Evolutionary conservation across 2,888 invertebrate species (phyloP).

Genomic region (Macrosiphum euphorbiae): DNA sequence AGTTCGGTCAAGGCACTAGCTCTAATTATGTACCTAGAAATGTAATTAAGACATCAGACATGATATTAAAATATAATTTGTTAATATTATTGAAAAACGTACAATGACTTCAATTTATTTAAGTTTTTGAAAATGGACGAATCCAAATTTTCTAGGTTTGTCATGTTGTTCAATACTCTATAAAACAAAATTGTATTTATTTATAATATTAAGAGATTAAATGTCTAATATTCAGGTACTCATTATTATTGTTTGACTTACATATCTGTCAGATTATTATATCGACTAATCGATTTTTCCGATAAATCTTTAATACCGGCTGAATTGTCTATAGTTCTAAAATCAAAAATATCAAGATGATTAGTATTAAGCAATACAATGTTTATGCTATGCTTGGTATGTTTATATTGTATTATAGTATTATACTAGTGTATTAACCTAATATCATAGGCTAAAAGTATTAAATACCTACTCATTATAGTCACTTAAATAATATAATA

Average conservation of each 20-base stretch:
- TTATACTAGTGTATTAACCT: not conserved
- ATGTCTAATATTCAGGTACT: not conserved
- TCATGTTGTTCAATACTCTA: conserved; percentile 75
- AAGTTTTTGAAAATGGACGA: conserved; percentile 76
- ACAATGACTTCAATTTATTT: conserved; percentile 76
- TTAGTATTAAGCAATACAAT: not conserved
- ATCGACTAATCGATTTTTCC: not conserved
- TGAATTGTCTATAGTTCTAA: conserved; percentile 36
- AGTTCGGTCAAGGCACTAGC: conserved; percentile 53
- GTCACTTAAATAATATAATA: too few species aligned
- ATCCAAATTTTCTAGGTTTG: conserved; percentile 73
- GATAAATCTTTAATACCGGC: not conserved
- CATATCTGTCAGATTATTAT: conserved; percentile 44
- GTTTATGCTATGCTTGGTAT: not conserved
- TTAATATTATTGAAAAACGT: conserved; percentile 69
- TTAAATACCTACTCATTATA: too few species aligned
- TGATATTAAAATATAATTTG: not conserved
- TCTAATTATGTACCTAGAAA: conserved; percentile 54
- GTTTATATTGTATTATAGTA: not conserved
- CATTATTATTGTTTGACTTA: not conserved
- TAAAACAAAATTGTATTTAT: conserved; percentile 68
- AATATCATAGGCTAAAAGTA: not conserved
- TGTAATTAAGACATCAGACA: not conserved
- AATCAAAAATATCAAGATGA: not conserved
- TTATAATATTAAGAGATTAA: not conserved